phyloP scores from a whole-genome alignment of 2,888 invertebrate genomes.

The Acanthosoma haemorrhoidale region DNA sequence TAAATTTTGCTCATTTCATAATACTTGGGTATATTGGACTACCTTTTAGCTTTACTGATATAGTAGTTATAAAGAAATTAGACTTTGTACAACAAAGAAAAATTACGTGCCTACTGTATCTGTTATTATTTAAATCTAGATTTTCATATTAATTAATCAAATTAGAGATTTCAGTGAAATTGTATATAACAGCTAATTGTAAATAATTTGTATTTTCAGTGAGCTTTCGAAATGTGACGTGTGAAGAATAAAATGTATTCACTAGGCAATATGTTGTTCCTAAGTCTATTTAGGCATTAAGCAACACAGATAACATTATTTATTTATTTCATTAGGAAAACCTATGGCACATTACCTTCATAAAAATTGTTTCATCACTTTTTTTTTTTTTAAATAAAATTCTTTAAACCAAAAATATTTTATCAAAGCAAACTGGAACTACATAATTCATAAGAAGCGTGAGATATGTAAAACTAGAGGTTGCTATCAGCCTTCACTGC shows the following conservation, averaged over 20 bases:
- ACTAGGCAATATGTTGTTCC: slow-evolving; percentile 4
- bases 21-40: not conserved
- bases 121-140: not conserved
- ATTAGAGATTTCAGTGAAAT: not conserved
- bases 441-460: not conserved
- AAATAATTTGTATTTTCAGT: not conserved
- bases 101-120: not conserved
- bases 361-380: not conserved
- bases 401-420: not conserved
- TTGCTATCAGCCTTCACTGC: slow-evolving; percentile 13
- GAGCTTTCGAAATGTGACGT: slow-evolving; percentile 5
- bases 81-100: not conserved
- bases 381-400: not conserved
- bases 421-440: not conserved
- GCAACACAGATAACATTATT: not conserved
- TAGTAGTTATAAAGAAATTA: not conserved
- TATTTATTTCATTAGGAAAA: not conserved
- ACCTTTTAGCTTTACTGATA: not conserved
- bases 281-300: not conserved
- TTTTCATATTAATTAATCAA: too few species aligned
- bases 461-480: not conserved
- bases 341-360: not conserved
- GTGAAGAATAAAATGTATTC: slow-evolving; percentile 1
- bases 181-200: not conserved
- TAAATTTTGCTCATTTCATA: not conserved